Percentiles rank a stretch among this genome's conserved stretches.
These are phyloP conservation scores for Dromococcyx pavoninus DNA, from an alignment of 2,797 vertebrate genomes.

Conservation along the genomic window DNA sequence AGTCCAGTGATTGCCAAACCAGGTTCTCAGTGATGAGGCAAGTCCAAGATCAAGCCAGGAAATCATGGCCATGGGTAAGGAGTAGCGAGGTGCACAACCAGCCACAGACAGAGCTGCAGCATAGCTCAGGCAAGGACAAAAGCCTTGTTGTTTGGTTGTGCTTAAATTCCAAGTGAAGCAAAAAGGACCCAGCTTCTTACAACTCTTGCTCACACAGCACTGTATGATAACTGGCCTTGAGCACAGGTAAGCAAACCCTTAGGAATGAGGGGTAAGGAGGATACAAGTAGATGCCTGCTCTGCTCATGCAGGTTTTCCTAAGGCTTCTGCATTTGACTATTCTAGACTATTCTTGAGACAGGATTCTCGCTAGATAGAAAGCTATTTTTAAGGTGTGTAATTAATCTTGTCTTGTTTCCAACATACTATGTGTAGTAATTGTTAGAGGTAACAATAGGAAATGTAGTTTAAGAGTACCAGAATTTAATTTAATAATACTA, in stretches of 20 bases:
- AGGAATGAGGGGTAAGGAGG: neutral
- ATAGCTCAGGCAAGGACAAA: neutral
- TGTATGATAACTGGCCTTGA: neutral
- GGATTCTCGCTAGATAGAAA: neutral
- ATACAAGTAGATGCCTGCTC: neutral
- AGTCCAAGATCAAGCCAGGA: too few species aligned
- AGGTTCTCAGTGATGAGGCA: neutral
- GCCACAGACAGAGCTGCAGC: rapidly evolving
- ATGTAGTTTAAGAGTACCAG: neutral
- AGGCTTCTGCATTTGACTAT: neutral
- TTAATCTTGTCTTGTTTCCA: neutral
- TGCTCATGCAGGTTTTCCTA: neutral
- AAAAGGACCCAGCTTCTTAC: neutral
- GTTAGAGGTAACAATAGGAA: neutral
- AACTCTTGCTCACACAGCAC: neutral
- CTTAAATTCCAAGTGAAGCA: neutral
- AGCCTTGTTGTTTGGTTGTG: neutral
- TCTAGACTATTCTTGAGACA: too few species aligned
- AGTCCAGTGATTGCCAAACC: too few species aligned
- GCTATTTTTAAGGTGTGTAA: neutral
- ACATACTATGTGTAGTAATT: neutral
- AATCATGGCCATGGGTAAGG: neutral
- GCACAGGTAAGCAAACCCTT: neutral
- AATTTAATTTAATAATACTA: neutral
- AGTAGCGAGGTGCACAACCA: rapidly evolving